Evolutionary conservation across 1,140 invertebrate species (phyloP).

Genomic region (Monomorium pharaonis): DNA sequence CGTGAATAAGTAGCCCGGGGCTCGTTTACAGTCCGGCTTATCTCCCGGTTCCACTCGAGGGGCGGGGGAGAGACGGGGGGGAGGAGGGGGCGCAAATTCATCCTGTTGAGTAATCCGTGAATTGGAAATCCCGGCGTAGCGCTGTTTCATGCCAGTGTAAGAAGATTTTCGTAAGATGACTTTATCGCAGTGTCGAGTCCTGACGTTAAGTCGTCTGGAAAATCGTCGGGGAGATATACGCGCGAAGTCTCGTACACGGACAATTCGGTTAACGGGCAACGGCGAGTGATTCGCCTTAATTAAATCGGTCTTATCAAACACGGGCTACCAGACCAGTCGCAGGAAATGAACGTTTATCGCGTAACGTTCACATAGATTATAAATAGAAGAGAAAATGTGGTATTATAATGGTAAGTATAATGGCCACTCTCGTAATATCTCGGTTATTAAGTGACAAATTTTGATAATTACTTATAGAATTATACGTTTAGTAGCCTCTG

Average conservation of each 20-base stretch:
- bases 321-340: not conserved
- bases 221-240: not conserved
- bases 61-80: no score
- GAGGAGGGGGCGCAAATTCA: not conserved
- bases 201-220: not conserved
- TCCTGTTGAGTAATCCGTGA: constrained; percentile 16
- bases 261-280: not conserved
- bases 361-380: not conserved
- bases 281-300: not conserved
- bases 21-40: constrained; percentile 32
- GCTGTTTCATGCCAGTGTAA: not conserved
- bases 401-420: no score
- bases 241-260: not conserved
- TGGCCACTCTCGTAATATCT: no score
- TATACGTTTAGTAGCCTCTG: no score
- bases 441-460: no score
- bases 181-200: not conserved
- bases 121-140: not conserved
- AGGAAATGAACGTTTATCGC: not conserved
- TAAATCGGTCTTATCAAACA: not conserved
- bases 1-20: constrained; percentile 32
- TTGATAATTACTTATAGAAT: no score
- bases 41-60: constrained; percentile 1
- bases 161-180: not conserved
- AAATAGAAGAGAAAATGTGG: not conserved